These are phyloP conservation scores for Xiphophorus hellerii DNA, from an alignment of 2,113 vertebrate genomes.

Conservation along the genomic window DNA sequence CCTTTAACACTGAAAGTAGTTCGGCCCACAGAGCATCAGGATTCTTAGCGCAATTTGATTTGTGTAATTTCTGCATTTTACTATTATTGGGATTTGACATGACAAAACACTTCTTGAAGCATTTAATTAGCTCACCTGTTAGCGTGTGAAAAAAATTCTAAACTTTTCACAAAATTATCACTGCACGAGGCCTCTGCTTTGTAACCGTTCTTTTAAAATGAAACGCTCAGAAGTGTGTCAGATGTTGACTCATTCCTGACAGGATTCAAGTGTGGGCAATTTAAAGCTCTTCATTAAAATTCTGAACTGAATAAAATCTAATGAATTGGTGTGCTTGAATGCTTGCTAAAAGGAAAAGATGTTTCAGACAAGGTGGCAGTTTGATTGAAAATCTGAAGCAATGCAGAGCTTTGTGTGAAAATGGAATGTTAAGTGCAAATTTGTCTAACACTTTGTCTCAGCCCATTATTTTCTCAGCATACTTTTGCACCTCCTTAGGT, in stretches of 20 bases:
- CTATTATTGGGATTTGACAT: constrained; percentile 28
- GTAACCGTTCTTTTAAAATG: constrained; percentile 4
- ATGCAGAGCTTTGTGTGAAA: background rate
- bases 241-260: background rate
- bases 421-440: background rate
- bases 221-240: constrained; percentile 13
- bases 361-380: background rate
- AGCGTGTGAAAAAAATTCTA: constrained; percentile 11
- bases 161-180: constrained; percentile 32
- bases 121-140: constrained; percentile 32
- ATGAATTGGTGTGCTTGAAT: background rate
- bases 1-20: constrained; percentile 1
- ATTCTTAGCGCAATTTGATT: constrained; percentile 33
- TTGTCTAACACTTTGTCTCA: background rate
- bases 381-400: background rate
- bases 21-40: constrained; percentile 7
- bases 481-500: background rate
- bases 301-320: background rate
- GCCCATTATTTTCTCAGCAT: background rate
- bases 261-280: background rate
- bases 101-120: constrained; percentile 33
- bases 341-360: background rate
- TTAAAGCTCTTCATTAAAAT: constrained; percentile 11
- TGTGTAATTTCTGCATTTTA: constrained; percentile 35
- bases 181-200: constrained; percentile 36